Percentiles rank a stretch among this genome's conserved stretches.
Evolutionary conservation across 2,888 invertebrate species (phyloP).

Genomic region (Tetranychus truncatus): DNA sequence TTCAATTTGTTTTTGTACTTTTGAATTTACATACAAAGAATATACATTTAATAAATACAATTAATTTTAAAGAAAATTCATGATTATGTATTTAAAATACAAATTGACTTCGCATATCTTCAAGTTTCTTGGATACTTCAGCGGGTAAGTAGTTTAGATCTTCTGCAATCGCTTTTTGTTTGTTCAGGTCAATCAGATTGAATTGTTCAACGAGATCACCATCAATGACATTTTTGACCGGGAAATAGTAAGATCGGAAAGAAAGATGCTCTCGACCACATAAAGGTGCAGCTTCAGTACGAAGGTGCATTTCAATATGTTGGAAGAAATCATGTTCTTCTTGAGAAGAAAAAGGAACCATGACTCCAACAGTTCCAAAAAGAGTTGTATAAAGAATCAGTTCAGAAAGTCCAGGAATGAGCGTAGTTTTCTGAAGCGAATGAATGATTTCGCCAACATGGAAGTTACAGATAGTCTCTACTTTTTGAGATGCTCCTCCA

Average conservation of each 20-base stretch:
- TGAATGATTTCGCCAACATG: slow-evolving; percentile 90
- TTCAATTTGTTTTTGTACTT: too few species aligned
- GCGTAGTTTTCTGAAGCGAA: slow-evolving; percentile 80
- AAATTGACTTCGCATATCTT: slow-evolving; percentile 93
- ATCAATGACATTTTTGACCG: slow-evolving; percentile 94
- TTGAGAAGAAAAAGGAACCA: slow-evolving; percentile 80
- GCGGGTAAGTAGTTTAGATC: slow-evolving; percentile 87
- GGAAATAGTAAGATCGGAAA: slow-evolving; percentile 89
- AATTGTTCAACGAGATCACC: slow-evolving; percentile 98
- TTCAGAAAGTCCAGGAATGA: slow-evolving; percentile 94
- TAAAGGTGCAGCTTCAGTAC: slow-evolving; percentile 83
- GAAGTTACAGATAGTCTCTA: slow-evolving; percentile 70
- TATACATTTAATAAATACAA: not conserved
- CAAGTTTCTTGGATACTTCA: slow-evolving; percentile 89
- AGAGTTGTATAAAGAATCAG: slow-evolving; percentile 87
- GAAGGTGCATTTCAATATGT: slow-evolving; percentile 98
- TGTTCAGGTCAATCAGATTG: slow-evolving; percentile 75
- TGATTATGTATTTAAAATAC: slow-evolving; percentile 55
- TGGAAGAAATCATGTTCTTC: slow-evolving; percentile 97
- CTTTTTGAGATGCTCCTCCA: slow-evolving; percentile 90
- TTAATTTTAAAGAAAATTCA: not conserved
- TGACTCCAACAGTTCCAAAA: slow-evolving; percentile 74
- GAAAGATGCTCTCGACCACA: slow-evolving; percentile 94
- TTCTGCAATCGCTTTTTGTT: slow-evolving; percentile 82
- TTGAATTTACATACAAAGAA: not conserved